These are phyloP conservation scores for Danaus chrysippus DNA, from an alignment of 2,888 invertebrate species.

Conservation along the genomic window DNA sequence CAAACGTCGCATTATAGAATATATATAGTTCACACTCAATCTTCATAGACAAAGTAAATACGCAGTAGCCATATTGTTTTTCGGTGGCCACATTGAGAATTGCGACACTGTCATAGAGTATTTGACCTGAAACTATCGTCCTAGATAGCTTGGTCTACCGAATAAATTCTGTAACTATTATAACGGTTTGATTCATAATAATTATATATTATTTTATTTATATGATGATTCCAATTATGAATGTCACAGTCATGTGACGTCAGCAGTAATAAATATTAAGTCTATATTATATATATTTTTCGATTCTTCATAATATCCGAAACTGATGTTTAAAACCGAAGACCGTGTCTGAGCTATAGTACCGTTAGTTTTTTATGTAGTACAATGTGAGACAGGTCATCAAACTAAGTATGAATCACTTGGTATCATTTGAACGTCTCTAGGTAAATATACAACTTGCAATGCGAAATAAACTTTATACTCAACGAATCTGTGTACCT, in stretches of 20 bases:
- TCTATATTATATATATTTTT: too few species aligned
- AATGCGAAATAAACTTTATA: too few species aligned
- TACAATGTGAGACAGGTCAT: slow-evolving; percentile 54
- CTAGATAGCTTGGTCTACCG: slow-evolving; percentile 41
- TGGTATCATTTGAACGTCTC: slow-evolving; percentile 30
- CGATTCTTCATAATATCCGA: too few species aligned
- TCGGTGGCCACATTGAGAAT: slow-evolving; percentile 21
- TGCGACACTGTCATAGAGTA: slow-evolving; percentile 43
- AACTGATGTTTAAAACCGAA: slow-evolving; percentile 11
- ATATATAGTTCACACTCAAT: too few species aligned
- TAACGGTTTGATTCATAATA: slow-evolving; percentile 1
- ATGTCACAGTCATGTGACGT: too few species aligned
- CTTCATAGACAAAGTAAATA: not conserved
- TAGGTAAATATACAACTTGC: slow-evolving; percentile 7
- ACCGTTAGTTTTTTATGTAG: slow-evolving; percentile 29
- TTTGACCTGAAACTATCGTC: slow-evolving; percentile 47
- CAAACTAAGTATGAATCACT: slow-evolving; percentile 58
- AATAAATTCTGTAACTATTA: slow-evolving; percentile 23
- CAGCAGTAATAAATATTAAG: too few species aligned
- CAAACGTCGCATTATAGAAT: too few species aligned
- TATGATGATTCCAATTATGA: not conserved
- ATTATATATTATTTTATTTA: not conserved
- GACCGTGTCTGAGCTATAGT: slow-evolving; percentile 12
- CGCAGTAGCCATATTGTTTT: slow-evolving; percentile 11
- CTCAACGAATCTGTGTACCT: too few species aligned